Percentiles rank a stretch among this genome's conserved stretches.
phyloP scores from a whole-genome alignment of 53 echinoderm and acorn worm genomes.

The Paracentrotus lividus region DNA sequence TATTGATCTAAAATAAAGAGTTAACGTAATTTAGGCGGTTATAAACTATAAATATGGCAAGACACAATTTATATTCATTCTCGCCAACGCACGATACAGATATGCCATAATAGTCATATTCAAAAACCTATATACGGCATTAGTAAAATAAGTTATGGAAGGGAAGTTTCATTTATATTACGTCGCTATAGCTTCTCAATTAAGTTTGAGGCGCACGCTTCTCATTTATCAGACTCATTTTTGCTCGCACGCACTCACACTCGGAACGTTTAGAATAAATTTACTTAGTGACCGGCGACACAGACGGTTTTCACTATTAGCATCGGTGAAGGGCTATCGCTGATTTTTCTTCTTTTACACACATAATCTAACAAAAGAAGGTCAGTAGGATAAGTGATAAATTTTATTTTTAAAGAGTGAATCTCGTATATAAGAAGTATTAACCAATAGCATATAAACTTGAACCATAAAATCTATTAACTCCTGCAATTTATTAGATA shows the following conservation, averaged over 20 bases:
- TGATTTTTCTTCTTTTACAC: too few relatives aligned
- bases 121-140: too few relatives aligned
- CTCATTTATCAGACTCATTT: background rate
- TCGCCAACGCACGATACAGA: background rate
- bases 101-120: background rate
- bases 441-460: too few relatives aligned
- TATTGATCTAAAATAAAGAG: constrained; percentile 39
- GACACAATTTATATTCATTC: constrained; percentile 40
- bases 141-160: too few relatives aligned
- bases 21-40: constrained; percentile 32
- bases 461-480: too few relatives aligned
- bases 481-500: too few relatives aligned
- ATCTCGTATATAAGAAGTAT: too few relatives aligned
- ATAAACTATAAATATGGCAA: too few relatives aligned
- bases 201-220: constrained; percentile 11
- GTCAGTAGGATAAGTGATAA: background rate
- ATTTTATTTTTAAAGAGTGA: constrained; percentile 4
- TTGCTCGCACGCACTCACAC: too few relatives aligned
- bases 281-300: constrained; percentile 36
- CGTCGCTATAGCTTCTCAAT: background rate
- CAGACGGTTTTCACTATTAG: background rate
- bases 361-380: constrained; percentile 11
- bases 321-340: background rate
- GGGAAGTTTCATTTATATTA: constrained; percentile 4
- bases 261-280: background rate